Evolutionary conservation across 2,888 invertebrate species (phyloP).

Genomic region (Dromius quadrimaculatus): DNA sequence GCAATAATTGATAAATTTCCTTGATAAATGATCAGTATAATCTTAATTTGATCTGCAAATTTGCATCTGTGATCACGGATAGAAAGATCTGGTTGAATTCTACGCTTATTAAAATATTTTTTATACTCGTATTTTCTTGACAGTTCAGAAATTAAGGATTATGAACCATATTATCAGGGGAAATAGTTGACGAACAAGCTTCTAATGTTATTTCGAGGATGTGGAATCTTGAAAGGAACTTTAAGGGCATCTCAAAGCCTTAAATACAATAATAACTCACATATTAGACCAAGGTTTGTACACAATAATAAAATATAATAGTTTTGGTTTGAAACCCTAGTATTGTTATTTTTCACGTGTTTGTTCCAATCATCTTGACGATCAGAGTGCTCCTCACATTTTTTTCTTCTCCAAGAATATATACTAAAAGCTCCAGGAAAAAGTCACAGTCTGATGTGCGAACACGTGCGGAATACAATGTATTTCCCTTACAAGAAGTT

Average conservation of each 20-base stretch:
- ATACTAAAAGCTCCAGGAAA: neutral
- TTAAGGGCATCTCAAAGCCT: conserved; percentile 53
- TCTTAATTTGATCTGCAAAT: too few species aligned
- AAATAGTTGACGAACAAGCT: too few species aligned
- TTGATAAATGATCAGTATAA: too few species aligned
- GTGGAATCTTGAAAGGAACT: too few species aligned
- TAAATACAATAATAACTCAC: conserved; percentile 57
- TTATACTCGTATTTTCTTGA: too few species aligned
- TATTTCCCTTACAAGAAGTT: conserved; percentile 50
- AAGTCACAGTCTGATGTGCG: conserved; percentile 26
- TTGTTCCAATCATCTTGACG: conserved; percentile 7
- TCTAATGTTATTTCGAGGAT: too few species aligned
- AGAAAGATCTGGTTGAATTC: too few species aligned
- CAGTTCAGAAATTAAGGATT: too few species aligned
- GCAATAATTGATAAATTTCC: too few species aligned
- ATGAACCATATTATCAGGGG: too few species aligned
- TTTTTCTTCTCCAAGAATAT: neutral
- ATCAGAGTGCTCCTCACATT: conserved; percentile 11
- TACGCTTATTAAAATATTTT: too few species aligned
- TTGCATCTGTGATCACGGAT: too few species aligned
- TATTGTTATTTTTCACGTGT: conserved; percentile 20
- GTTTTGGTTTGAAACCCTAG: conserved; percentile 49
- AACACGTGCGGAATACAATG: conserved; percentile 47
- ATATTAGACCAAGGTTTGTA: conserved; percentile 57
- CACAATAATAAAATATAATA: conserved; percentile 58